These are phyloP conservation scores for Dicyrtomina minuta DNA, from an alignment of 2,888 invertebrate species.

Conservation along the genomic window DNA sequence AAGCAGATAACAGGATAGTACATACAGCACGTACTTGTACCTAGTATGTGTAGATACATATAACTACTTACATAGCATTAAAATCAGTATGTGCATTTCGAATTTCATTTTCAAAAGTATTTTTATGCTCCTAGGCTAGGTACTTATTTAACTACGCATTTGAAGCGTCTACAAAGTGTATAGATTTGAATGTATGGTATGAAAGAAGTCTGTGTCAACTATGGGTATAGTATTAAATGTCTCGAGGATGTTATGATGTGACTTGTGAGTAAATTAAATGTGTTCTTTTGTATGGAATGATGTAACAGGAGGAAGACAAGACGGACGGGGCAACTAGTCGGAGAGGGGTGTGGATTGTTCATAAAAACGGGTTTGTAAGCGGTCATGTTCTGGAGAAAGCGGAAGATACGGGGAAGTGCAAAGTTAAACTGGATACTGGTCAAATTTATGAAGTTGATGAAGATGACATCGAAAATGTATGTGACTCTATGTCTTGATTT, in stretches of 20 bases:
- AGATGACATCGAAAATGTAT: slow-evolving; percentile 91
- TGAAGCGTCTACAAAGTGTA: not conserved
- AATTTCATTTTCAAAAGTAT: too few species aligned
- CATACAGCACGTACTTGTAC: too few species aligned
- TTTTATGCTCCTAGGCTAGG: too few species aligned
- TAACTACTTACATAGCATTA: too few species aligned
- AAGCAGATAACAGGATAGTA: too few species aligned
- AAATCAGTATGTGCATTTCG: too few species aligned
- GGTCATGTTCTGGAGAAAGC: slow-evolving; percentile 59
- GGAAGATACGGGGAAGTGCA: slow-evolving; percentile 58
- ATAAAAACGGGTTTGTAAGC: slow-evolving; percentile 87
- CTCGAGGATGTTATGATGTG: not conserved
- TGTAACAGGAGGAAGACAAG: slow-evolving; percentile 35
- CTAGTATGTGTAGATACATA: too few species aligned
- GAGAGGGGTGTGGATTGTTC: slow-evolving; percentile 78
- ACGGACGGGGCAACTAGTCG: slow-evolving; percentile 33
- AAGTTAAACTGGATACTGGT: slow-evolving; percentile 76
- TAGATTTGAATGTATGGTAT: not conserved
- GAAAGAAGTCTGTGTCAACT: slow-evolving; percentile 4
- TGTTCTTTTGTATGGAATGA: slow-evolving; percentile 16
- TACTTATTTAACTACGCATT: too few species aligned
- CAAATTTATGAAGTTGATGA: slow-evolving; percentile 87
- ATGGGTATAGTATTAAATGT: not conserved
- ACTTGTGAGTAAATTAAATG: slow-evolving; percentile 18
- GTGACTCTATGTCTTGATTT: slow-evolving; percentile 29